phyloP scores from a whole-genome alignment of 2,888 invertebrate species.

The Diarsia rubi region DNA sequence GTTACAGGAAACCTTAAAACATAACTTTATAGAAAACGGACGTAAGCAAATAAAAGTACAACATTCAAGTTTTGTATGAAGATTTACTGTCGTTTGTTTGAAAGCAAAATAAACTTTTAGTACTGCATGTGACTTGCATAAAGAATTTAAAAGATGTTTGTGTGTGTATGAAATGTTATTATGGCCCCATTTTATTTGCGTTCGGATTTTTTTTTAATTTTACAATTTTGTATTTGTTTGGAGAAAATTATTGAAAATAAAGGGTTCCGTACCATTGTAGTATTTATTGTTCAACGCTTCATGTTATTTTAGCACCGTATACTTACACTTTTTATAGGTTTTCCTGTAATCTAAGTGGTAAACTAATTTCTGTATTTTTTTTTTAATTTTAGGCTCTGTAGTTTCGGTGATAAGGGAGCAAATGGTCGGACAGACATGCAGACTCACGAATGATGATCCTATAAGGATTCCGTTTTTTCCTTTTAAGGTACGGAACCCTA shows the following conservation, averaged over 20 bases:
- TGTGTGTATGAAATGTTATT: not conserved
- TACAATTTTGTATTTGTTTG: not conserved
- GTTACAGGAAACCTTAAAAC: not conserved
- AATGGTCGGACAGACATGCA: too few relatives aligned
- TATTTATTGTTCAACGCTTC: too few relatives aligned
- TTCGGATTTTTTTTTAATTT: not conserved
- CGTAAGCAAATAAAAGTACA: not conserved
- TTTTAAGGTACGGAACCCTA: too few relatives aligned
- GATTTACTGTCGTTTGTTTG: constrained; percentile 25
- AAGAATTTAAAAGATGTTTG: not conserved
- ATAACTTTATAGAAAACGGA: not conserved
- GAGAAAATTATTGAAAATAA: not conserved
- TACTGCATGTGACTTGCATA: constrained; percentile 1
- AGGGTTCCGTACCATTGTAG: too few relatives aligned
- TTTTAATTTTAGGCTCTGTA: too few relatives aligned
- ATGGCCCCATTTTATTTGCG: not conserved
- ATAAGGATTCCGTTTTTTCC: too few relatives aligned
- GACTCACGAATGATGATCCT: too few relatives aligned
- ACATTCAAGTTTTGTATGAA: not conserved
- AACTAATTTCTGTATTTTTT: too few relatives aligned
- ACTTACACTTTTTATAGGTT: too few relatives aligned
- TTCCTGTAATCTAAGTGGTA: too few relatives aligned
- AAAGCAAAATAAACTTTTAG: constrained; percentile 2
- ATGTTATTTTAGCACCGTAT: too few relatives aligned
- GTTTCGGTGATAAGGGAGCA: too few relatives aligned